Conservation (phyloP, 2,888 invertebrate species). For the Mythimna loreyi region DNA sequence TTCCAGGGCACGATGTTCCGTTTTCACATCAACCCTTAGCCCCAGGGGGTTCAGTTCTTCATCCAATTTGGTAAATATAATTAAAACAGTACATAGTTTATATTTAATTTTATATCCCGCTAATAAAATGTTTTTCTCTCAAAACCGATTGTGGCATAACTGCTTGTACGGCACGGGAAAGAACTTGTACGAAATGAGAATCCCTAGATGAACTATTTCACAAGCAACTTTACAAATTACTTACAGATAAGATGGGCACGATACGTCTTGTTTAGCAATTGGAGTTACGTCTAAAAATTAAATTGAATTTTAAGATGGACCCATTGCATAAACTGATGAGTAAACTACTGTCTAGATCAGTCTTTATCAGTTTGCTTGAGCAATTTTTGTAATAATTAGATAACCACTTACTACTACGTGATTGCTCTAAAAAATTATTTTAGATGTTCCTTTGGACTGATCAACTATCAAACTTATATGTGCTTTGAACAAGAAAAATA, state of each 20-base stretch:
- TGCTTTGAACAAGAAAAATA: no score
- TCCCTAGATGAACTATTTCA: conserved; percentile 23
- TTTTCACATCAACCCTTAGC: no score
- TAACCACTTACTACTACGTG: background rate
- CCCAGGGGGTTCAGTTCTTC: no score
- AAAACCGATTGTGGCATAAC: no score
- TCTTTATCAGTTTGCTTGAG: conserved; percentile 21
- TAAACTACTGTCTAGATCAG: conserved; percentile 35
- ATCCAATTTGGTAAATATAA: no score
- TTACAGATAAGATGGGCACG: conserved; percentile 44
- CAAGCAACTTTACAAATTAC: conserved; percentile 36
- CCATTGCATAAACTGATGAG: conserved; percentile 38
- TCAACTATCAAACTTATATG: background rate
- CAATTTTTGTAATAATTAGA: conserved; percentile 1
- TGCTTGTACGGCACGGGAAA: no score
- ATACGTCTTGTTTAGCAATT: conserved; percentile 42
- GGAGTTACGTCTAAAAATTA: conserved; percentile 38
- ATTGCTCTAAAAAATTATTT: background rate
- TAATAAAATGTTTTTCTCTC: no score
- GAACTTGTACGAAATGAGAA: no score
- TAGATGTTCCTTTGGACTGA: background rate
- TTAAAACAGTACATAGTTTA: no score
- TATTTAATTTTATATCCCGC: no score
- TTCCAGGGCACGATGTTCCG: no score
- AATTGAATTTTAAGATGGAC: conserved; percentile 35